Evolutionary conservation across 2,888 invertebrate genomes (phyloP), one percentile per base, ranked within the genome.

Genomic region (Oscheius sp.): DNA sequence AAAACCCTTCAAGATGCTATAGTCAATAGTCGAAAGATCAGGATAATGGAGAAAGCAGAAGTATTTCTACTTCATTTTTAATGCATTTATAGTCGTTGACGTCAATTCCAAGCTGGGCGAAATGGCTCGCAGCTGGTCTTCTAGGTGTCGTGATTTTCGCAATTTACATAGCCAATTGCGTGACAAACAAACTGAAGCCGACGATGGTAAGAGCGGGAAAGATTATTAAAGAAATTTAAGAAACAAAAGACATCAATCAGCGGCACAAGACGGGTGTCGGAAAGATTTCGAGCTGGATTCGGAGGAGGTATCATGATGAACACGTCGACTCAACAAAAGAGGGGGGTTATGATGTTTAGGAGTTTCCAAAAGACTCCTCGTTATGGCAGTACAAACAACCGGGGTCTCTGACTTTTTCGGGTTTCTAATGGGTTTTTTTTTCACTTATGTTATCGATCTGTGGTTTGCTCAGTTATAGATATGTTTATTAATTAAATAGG

Each of bases 271-370:
- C 69, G 67, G 38, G 69, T 51, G 20, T 72, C 72, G 24, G 73
- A 72, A n/a, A 41, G 65, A 1, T 76, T 72, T 54, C 74, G 78
- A 26, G 78, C 78, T 8, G 78, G 78, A 2, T 78, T 78, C 44
- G 78, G 74, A 5, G 78, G 75, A 4, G 78, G 78, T 12, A 75
- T 75, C 12, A 70, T 78, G 50, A 78, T 78, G 72, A 75, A 72
- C 72, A 71, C 72, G 17, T 65, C 70, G 17, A 63, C 64, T n/a
- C 72, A 73, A 67, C 68, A 70, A 59, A 75, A 74, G 61, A 75
- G 74, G 45, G 70, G 73, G 30, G 75, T 75, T 26, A 78, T 78
- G 78, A 74, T 78, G 78, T 78, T 78, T 62, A 36, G 76, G 26
- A 76, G 72, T 9, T 76, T 76, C 61, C 71, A 73, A 14, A 73